phyloP scores from a whole-genome alignment of 2,113 vertebrate species.

The Lepisosteus oculatus region DNA sequence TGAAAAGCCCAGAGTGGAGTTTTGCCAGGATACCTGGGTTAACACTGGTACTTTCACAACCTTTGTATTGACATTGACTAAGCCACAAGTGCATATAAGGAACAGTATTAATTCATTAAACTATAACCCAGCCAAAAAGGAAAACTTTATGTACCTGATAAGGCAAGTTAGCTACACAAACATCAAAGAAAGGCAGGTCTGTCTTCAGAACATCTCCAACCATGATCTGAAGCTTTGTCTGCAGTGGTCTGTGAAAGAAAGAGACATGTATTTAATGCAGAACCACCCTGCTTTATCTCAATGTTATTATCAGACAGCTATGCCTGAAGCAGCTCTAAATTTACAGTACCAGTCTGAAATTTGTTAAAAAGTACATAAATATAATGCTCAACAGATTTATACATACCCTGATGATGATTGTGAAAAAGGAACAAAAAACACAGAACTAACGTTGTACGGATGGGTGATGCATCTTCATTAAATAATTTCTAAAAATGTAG shows the following conservation, averaged over 20 bases:
- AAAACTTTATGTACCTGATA: slow-evolving; percentile 77
- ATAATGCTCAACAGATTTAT: background rate
- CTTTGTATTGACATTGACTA: background rate
- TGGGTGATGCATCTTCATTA: too few relatives aligned
- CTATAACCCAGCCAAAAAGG: background rate
- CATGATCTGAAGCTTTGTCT: slow-evolving; percentile 88
- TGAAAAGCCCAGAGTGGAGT: too few relatives aligned
- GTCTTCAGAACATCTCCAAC: slow-evolving; percentile 91
- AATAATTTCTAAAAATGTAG: too few relatives aligned
- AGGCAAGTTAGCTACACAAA: slow-evolving; percentile 94
- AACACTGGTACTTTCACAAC: background rate
- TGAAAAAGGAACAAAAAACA: too few relatives aligned
- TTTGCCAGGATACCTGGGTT: too few relatives aligned
- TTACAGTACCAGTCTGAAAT: too few relatives aligned
- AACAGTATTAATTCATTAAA: background rate
- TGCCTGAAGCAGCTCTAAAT: too few relatives aligned
- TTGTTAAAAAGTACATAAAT: background rate
- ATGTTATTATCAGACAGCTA: too few relatives aligned
- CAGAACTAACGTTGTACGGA: too few relatives aligned
- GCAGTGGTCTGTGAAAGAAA: slow-evolving; percentile 61
- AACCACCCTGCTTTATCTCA: too few relatives aligned
- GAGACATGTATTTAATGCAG: background rate
- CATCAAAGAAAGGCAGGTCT: slow-evolving; percentile 90
- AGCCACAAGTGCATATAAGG: background rate
- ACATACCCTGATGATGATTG: too few relatives aligned